Evolutionary conservation across 64 coral and sea anemone genomes (phyloP).

Genomic region (Hydrozoanthus tunicans): DNA sequence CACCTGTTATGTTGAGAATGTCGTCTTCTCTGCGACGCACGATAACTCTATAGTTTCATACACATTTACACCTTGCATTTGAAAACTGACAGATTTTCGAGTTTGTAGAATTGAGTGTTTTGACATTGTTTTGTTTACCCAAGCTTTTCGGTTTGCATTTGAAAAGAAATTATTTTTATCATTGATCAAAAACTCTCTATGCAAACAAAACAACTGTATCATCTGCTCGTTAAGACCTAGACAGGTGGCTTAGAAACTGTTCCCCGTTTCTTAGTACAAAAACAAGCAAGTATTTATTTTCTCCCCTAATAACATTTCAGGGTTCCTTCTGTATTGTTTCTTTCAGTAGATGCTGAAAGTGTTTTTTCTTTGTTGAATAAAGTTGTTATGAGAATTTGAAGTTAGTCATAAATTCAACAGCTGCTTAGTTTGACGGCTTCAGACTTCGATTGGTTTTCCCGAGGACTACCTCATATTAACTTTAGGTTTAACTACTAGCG

Average conservation of each 20-base stretch:
- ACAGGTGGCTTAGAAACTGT: not conserved
- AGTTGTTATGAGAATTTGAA: not conserved
- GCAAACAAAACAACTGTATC: not conserved
- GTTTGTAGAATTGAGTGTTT: not conserved
- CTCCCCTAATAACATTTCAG: not conserved
- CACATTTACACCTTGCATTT: no score
- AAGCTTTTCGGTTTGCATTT: not conserved
- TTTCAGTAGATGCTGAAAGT: not conserved
- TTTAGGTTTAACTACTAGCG: not conserved
- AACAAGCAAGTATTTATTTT: not conserved
- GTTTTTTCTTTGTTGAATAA: not conserved
- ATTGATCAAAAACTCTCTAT: not conserved
- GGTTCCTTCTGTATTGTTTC: not conserved
- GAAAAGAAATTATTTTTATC: not conserved
- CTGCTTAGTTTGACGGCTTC: not conserved
- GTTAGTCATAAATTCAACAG: not conserved
- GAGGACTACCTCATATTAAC: not conserved
- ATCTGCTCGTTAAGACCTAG: not conserved
- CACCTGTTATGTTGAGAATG: no score
- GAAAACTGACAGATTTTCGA: no score
- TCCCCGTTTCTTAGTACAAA: not conserved
- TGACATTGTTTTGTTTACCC: not conserved
- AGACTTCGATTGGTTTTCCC: not conserved
- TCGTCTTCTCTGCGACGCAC: no score
- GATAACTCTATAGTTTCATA: no score